These are phyloP conservation scores for Alviniconcha strummeri DNA, from an alignment of 2,888 invertebrate species.

Conservation along the genomic window DNA sequence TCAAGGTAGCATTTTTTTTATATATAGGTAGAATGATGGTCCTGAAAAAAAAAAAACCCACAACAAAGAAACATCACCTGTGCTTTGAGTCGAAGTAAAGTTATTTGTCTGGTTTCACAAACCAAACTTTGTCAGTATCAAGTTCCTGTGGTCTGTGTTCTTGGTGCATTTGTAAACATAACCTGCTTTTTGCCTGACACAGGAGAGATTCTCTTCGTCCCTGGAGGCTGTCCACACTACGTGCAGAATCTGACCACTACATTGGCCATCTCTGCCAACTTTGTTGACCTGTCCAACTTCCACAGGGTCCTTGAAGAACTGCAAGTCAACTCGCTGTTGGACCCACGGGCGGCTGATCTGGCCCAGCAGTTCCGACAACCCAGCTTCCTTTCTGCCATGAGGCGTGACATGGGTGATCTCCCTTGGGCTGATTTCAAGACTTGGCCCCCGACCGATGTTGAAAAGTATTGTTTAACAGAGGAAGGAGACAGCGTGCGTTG, in stretches of 20 bases:
- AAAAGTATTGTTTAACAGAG: not conserved
- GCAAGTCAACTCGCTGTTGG: slow-evolving; percentile 54
- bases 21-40: too few species aligned
- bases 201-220: slow-evolving; percentile 69
- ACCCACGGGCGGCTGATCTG: slow-evolving; percentile 57
- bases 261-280: slow-evolving; percentile 69
- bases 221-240: slow-evolving; percentile 66
- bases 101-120: too few species aligned
- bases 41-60: too few species aligned
- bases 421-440: slow-evolving; percentile 49
- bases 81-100: too few species aligned
- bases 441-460: slow-evolving; percentile 37
- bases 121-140: too few species aligned
- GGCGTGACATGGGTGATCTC: slow-evolving; percentile 43
- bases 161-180: too few species aligned
- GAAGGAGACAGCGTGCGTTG: too few species aligned
- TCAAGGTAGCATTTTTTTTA: too few species aligned
- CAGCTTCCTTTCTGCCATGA: slow-evolving; percentile 46
- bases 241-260: slow-evolving; percentile 65
- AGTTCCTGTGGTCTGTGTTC: too few species aligned
- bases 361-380: slow-evolving; percentile 48
- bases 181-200: not conserved
- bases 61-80: too few species aligned
- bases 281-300: slow-evolving; percentile 66
- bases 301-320: slow-evolving; percentile 58